Conservation (phyloP, 2,113 vertebrate genomes). For the Acrocephalus arundinaceus region DNA sequence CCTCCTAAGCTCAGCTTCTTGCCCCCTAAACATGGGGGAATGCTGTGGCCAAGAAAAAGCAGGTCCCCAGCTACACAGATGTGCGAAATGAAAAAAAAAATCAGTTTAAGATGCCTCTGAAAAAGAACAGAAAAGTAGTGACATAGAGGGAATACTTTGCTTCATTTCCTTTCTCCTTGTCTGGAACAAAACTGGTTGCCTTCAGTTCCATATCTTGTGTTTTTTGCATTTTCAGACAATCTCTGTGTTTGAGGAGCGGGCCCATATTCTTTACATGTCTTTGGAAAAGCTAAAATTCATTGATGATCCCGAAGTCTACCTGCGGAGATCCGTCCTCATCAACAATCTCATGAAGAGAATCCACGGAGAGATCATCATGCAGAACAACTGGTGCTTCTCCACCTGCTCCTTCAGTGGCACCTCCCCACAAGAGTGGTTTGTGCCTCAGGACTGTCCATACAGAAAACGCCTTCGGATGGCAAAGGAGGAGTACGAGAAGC, state of each 20-base stretch:
- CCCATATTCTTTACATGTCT: slow-evolving; percentile 94
- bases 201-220: background rate
- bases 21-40: background rate
- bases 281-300: slow-evolving; percentile 96
- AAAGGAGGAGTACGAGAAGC: slow-evolving; percentile 82
- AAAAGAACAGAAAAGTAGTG: background rate
- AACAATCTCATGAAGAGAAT: slow-evolving; percentile 95
- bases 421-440: slow-evolving; percentile 81
- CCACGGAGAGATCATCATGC: slow-evolving; percentile 89
- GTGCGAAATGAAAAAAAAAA: background rate
- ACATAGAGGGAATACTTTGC: background rate
- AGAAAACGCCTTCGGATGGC: slow-evolving; percentile 89
- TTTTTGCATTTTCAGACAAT: slow-evolving; percentile 79
- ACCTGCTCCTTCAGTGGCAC: slow-evolving; percentile 73
- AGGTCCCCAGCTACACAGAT: background rate
- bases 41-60: background rate
- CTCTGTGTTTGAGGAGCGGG: slow-evolving; percentile 89
- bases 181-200: background rate
- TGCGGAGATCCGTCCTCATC: slow-evolving; percentile 92
- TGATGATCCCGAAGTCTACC: slow-evolving; percentile 93
- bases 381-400: slow-evolving; percentile 93
- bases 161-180: background rate
- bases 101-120: background rate
- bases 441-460: slow-evolving; percentile 84
- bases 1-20: background rate